Evolutionary conservation across 2,888 invertebrate species (phyloP).

Genomic region (Chrysolina oricalcia): DNA sequence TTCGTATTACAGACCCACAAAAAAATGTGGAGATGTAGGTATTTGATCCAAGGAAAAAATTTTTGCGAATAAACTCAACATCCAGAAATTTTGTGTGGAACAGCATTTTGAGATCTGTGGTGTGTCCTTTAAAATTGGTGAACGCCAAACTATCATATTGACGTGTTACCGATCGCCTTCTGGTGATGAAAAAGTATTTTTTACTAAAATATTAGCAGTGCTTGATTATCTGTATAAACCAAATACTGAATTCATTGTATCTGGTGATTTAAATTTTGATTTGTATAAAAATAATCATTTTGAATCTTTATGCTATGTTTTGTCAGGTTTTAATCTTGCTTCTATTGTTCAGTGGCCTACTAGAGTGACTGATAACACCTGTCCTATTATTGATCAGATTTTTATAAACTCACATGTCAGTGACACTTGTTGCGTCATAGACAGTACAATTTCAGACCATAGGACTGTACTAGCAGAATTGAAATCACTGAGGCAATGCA

Average conservation of each 20-base stretch:
- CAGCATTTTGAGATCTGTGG: no score
- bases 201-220: neutral
- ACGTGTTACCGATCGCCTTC: constrained; percentile 1
- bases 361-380: neutral
- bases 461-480: neutral
- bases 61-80: no score
- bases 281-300: neutral
- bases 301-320: neutral
- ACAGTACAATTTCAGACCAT: neutral
- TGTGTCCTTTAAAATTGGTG: neutral
- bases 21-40: no score
- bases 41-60: no score
- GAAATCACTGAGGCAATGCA: neutral
- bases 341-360: neutral
- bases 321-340: constrained; percentile 1
- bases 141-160: neutral
- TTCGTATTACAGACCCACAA: no score
- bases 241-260: neutral
- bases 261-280: neutral
- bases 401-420: neutral
- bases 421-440: neutral
- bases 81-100: no score
- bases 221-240: neutral
- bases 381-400: neutral
- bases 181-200: neutral